These are phyloP conservation scores for Scaptomyza parva DNA, from an alignment of 2,888 invertebrate species.

Conservation along the genomic window DNA sequence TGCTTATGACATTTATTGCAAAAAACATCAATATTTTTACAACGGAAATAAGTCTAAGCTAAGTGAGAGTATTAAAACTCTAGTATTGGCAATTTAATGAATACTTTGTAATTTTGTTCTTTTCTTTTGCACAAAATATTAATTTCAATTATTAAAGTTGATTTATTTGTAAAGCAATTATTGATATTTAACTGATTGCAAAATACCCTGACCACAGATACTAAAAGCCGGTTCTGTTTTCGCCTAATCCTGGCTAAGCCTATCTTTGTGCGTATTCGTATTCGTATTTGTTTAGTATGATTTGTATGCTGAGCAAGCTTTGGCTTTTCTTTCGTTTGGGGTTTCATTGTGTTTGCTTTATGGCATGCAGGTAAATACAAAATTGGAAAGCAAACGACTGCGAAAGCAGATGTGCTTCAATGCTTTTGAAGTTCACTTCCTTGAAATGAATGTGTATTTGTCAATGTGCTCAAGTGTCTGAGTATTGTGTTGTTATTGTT, in stretches of 20 bases:
- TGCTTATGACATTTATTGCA: too few species aligned
- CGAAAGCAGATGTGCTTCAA: constrained; percentile 30
- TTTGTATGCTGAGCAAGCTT: constrained; percentile 6
- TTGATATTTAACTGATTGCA: background rate
- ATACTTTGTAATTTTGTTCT: too few species aligned
- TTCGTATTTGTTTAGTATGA: constrained; percentile 6
- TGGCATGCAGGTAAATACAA: constrained; percentile 28
- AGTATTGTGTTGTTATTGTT: constrained; percentile 38
- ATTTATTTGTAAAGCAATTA: background rate
- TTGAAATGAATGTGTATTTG: constrained; percentile 64
- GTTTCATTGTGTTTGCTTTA: constrained; percentile 21
- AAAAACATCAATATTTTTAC: too few species aligned
- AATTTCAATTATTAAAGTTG: too few species aligned
- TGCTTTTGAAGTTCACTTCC: constrained; percentile 54
- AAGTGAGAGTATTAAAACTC: too few species aligned
- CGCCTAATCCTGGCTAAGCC: background rate
- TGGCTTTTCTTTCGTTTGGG: background rate
- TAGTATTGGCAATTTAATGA: too few species aligned
- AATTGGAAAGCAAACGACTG: constrained; percentile 46
- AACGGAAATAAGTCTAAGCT: too few species aligned
- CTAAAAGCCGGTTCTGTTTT: background rate
- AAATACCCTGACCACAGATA: background rate
- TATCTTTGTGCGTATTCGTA: background rate
- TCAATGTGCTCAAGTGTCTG: constrained; percentile 63
- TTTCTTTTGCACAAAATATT: too few species aligned